Percentiles rank a stretch among this genome's conserved stretches.
phyloP scores from a whole-genome alignment of 2,113 vertebrate genomes.

The Charadrius vociferus region DNA sequence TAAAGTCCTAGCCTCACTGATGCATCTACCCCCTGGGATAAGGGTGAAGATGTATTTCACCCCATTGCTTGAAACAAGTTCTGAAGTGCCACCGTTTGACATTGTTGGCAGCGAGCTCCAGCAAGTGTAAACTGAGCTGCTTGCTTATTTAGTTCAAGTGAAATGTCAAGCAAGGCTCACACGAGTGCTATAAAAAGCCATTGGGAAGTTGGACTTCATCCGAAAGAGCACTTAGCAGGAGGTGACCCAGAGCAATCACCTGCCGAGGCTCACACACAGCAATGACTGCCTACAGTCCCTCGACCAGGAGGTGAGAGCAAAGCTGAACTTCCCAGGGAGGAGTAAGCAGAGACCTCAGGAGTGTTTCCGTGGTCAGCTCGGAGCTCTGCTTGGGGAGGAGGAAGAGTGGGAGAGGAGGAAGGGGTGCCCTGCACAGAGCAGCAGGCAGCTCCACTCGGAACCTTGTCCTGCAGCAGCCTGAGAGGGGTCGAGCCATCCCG shows the following conservation, averaged over 20 bases:
- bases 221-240: neutral
- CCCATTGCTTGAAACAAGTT: neutral
- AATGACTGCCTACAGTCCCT: accelerated
- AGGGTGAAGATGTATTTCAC: neutral
- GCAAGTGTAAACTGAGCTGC: neutral
- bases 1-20: accelerated
- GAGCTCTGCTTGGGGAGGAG: neutral
- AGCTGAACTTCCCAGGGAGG: neutral
- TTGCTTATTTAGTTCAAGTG: neutral
- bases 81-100: neutral
- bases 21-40: neutral
- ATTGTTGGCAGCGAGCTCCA: neutral
- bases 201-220: neutral
- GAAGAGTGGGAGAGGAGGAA: neutral
- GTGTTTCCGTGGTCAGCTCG: accelerated
- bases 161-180: neutral
- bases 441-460: neutral
- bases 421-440: neutral
- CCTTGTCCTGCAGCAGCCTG: neutral
- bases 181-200: neutral
- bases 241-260: neutral
- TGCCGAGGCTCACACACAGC: neutral
- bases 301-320: neutral
- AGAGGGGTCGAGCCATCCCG: accelerated
- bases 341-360: neutral